Evolutionary conservation across 2,113 vertebrate species (phyloP).

Genomic region (Tympanuchus pallidicinctus): DNA sequence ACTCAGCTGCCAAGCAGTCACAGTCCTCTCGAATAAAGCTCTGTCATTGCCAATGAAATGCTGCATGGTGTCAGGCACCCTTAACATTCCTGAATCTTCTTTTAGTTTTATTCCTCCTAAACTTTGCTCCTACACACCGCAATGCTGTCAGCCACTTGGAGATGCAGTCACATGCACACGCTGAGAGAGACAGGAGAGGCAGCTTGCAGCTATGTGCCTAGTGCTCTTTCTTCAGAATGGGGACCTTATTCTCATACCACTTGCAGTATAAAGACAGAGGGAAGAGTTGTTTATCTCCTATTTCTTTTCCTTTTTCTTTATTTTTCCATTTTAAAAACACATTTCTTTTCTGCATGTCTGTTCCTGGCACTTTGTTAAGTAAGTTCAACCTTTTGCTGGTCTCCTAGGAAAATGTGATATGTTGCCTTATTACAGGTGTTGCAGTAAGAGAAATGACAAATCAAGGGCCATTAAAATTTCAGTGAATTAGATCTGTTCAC

Average conservation of each 20-base stretch:
- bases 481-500: neutral
- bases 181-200: no score
- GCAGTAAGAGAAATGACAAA: neutral
- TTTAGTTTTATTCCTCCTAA: neutral
- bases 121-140: neutral
- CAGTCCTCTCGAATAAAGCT: neutral
- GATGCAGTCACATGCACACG: fast-evolving
- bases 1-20: neutral
- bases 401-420: neutral
- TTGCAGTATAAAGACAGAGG: neutral
- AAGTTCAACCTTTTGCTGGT: neutral
- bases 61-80: neutral
- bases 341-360: neutral
- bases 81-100: neutral
- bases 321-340: neutral
- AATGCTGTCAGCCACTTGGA: neutral
- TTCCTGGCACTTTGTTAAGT: neutral
- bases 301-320: neutral
- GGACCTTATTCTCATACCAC: fast-evolving
- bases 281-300: neutral
- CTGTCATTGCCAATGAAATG: neutral
- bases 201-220: fast-evolving
- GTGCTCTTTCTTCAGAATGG: neutral
- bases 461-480: neutral
- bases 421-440: neutral